Evolutionary conservation across 1,140 invertebrate species (phyloP), one percentile per base, ranked within the genome.

Genomic region (Rhagoletis pomonella): DNA sequence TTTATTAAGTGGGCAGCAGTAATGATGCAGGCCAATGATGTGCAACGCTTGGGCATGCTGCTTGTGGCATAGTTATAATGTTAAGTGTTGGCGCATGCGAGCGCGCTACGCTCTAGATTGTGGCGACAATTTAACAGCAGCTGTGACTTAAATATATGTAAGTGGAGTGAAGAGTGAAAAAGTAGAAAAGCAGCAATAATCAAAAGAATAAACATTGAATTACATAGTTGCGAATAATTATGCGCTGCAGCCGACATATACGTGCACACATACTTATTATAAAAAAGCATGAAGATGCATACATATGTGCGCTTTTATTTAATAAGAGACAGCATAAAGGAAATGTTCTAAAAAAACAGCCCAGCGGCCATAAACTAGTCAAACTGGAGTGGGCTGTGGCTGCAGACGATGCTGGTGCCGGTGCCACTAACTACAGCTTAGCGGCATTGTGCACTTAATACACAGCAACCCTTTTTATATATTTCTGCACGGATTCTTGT

Each of bases 1-100:
- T 73, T 73, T 73, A 73, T 73, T 73, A 73, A 73, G 67, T 73
- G 67, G 67, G 67, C 67, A 73, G 67, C n/a, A 73, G n/a, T n/a
- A n/a, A n/a, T n/a, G n/a, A 73, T 44, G 39, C 42, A 73, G 44
- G 67, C 29, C 64, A 44, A 12, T n/a, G n/a, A n/a, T 73, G 39
- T 73, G 67, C 67, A 10, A 47, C 39, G 39, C 42, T 14, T 55
- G 14, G 17, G 39, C 10, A 73, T 42, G 67, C 42, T 47, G 44
- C 67, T 69, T 69, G 67, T 44, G 67, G 67, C 39, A 69, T 69
- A n/a, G 39, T 29, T 44, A 69, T 69, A 73, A 73, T 73, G 67
- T 73, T 73, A 73, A 73, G 39, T 73, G 67, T 73, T 73, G 67
- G 67, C 67, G 67, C 67, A 73, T 73, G 67, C 67, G 67, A n/a